Evolutionary conservation across 2,797 vertebrate genomes (phyloP), one percentile per base, ranked within the genome.

Genomic region (Halcyon chelicuti): DNA sequence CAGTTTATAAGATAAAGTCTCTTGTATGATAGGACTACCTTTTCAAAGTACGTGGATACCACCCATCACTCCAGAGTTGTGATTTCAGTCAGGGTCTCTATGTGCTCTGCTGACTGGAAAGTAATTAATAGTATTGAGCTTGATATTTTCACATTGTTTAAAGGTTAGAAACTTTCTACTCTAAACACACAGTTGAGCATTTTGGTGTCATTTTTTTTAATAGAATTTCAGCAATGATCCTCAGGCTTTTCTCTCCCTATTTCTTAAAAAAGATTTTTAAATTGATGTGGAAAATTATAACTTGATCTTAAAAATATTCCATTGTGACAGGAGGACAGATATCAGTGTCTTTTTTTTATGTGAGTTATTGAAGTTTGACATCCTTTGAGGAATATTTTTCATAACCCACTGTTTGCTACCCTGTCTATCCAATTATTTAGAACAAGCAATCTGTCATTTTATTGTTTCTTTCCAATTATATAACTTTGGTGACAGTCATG

Each of bases 361-460:
- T 46, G 72, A 96, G 93, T 97, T 94, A 80, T 96, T 96, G 93
- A 94, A 97, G 96, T 97, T 94, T 96, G 92, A 97, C 94, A 95
- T 95, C 79, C 96, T 96, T 94, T 93, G 92, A 96, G 92, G 94
- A 97, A 94, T 97, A 96, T 97, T 97, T 97, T 97, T 97, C 96
- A 94, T 96, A 97, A 96, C 95, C 93, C 80, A 97, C 93, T 88
- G 95, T 96, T 97, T 96, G 81, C 93, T 86, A 92, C 83, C 66
- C 96, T 94, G 94, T 96, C 91, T 96, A 97, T 97, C 97, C 93
- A 96, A 97, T 97, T 97, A 96, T 97, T 97, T 93, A 97, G 97
- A 97, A 98, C 96, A 97, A 97, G 96, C 98, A 97, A 97, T 98
- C 97, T 98, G 97, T 96, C 95, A 96, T 96, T 97, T 96, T 89